Evolutionary conservation across 2,888 invertebrate genomes (phyloP), one percentile per base, ranked within the genome.

Genomic region (Abscondita cerata): DNA sequence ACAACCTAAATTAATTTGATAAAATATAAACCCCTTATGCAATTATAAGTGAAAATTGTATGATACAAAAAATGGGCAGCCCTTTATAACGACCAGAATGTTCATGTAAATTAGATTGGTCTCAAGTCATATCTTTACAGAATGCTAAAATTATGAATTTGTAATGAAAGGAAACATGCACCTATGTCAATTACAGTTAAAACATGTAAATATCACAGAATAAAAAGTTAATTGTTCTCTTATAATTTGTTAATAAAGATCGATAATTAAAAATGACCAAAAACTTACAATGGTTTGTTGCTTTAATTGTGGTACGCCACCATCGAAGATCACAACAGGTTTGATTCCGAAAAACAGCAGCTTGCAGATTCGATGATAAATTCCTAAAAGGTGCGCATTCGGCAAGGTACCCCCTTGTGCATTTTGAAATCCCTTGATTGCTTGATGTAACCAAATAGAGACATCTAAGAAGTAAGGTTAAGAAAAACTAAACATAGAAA

Each of bases 371-470:
- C 98, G 86, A 77, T 95, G 92, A 76, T 97, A 98, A 41, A 99
- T 85, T 25, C 95, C 95, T 66, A 97, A 85, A 1, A 99, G 85
- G 81, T 99, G 98, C 6, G 97, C 95, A 82, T 97, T 96, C 1
- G 92, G 89, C 34, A 93, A 80, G 2, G 92, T 87, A 52, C 87
- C 90, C 41, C 93, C 93, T 80, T 90, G 89, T 47, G 88, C 86
- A 81, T 96, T 95, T 76, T 95, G 91, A 80, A 93, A 96, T 0
- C 98, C 98, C 83, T 96, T 96, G 56, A 96, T 88, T 61, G 95
- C 90, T 83, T 99, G 99, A 82, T 99, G 95, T 71, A 99, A 86
- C 99, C 99, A 99, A 81, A 99, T 95, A 67, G 98, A 99, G 68
- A 98, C 91, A 88, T 99, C 98, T 98, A 63, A 34, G 56, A 36